phyloP scores from a whole-genome alignment of 64 coral and sea anemone genomes.

The Stylophora pistillata region DNA sequence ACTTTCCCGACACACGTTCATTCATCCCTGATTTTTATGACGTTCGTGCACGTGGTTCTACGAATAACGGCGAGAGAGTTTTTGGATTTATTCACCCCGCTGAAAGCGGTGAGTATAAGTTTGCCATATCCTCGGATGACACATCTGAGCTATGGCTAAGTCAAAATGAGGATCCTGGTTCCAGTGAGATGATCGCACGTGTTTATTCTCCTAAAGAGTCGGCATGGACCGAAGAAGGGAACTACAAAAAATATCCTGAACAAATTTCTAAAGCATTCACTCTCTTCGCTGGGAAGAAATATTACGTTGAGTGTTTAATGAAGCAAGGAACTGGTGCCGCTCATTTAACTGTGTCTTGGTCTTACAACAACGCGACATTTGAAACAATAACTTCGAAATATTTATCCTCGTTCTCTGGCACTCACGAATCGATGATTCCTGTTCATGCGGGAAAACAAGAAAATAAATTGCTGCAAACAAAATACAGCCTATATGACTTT shows the following conservation, averaged over 20 bases:
- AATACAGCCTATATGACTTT: not conserved
- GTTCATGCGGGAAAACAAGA: not conserved
- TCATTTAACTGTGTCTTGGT: constrained; percentile 9
- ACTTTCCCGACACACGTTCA: not conserved
- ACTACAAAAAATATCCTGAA: constrained; percentile 4
- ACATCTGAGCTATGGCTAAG: constrained; percentile 21
- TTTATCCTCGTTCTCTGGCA: not conserved
- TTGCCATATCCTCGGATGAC: constrained; percentile 23
- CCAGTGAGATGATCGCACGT: not conserved
- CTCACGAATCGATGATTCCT: not conserved
- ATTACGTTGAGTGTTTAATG: constrained; percentile 9
- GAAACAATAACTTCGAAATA: constrained; percentile 1
- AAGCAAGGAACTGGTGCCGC: not conserved
- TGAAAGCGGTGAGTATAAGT: not conserved
- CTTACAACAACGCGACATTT: not conserved
- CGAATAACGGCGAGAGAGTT: not conserved
- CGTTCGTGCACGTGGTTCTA: not conserved
- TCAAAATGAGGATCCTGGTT: not conserved
- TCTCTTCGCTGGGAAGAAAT: constrained; percentile 10
- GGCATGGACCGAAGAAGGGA: not conserved
- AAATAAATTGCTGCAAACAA: not conserved
- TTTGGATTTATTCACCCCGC: not conserved
- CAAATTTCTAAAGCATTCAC: not conserved
- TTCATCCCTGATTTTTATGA: not conserved
- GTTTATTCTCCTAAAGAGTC: not conserved